Evolutionary conservation across 1,140 invertebrate genomes (phyloP).

Genomic region (Drosophila trapezifrons): DNA sequence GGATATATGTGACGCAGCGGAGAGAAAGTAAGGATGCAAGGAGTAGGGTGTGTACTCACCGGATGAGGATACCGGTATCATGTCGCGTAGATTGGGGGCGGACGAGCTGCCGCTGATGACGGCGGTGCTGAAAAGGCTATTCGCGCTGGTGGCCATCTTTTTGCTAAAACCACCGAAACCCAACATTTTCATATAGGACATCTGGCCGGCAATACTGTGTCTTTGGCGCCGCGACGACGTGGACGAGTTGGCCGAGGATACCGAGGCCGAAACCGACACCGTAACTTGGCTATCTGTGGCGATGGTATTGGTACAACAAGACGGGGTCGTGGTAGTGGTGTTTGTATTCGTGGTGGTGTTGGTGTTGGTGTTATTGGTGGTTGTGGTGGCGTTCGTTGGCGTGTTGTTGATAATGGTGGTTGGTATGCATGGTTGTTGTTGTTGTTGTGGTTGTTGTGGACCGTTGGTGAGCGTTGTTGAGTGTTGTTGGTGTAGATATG

Average conservation of each 20-base stretch:
- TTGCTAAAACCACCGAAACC: constrained; percentile 88
- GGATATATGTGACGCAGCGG: background rate
- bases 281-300: constrained; percentile 80
- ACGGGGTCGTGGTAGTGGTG: constrained; percentile 43
- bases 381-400: constrained; percentile 1
- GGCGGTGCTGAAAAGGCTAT: constrained; percentile 95
- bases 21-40: too few species aligned
- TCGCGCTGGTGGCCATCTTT: constrained; percentile 89
- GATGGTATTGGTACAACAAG: constrained; percentile 69
- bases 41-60: constrained; percentile 85
- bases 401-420: constrained; percentile 11
- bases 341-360: constrained; percentile 33
- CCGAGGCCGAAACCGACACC: constrained; percentile 74
- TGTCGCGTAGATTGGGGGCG: constrained; percentile 94
- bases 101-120: constrained; percentile 96
- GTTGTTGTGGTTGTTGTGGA: constrained; percentile 7
- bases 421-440: constrained; percentile 17
- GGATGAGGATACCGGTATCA: constrained; percentile 90
- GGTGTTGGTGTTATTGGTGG: constrained; percentile 12
- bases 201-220: constrained; percentile 96
- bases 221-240: constrained; percentile 91
- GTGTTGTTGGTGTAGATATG: background rate
- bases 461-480: constrained; percentile 22
- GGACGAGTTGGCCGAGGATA: constrained; percentile 78
- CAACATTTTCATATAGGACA: constrained; percentile 95